These are phyloP conservation scores for Scophthalmus maximus DNA, from an alignment of 2,113 vertebrate genomes.

Conservation along the genomic window DNA sequence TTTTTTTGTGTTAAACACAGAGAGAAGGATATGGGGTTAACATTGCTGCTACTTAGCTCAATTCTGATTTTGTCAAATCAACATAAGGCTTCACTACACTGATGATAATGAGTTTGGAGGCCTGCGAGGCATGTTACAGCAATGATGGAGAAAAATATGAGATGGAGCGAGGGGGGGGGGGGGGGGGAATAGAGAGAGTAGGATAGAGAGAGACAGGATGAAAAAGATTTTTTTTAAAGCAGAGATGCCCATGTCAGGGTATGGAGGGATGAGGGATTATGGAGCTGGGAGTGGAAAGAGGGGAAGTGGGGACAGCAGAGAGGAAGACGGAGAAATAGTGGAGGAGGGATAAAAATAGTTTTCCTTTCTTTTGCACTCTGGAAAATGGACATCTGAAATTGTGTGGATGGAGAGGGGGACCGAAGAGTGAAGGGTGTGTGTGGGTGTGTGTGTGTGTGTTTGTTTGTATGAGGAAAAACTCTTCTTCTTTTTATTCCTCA, in stretches of 20 bases:
- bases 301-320: constrained; percentile 21
- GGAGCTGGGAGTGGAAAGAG: constrained; percentile 34
- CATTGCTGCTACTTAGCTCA: constrained; percentile 5
- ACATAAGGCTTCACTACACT: constrained; percentile 15
- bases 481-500: no score
- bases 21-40: not conserved
- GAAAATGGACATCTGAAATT: constrained; percentile 73
- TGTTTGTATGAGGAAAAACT: constrained; percentile 5
- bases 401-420: constrained; percentile 60
- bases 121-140: constrained; percentile 26
- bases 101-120: constrained; percentile 35
- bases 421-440: constrained; percentile 33
- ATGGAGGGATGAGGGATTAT: constrained; percentile 68
- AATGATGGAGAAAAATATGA: constrained; percentile 9
- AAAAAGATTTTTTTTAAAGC: not conserved
- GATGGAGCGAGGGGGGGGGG: not conserved
- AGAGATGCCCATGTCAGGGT: constrained; percentile 41
- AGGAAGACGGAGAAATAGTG: constrained; percentile 55
- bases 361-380: constrained; percentile 69
- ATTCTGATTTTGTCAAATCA: constrained; percentile 24
- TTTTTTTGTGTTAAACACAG: not conserved
- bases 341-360: constrained; percentile 75
- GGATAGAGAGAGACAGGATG: constrained; percentile 15
- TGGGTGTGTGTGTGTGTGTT: no score
- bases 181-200: not conserved